These are phyloP conservation scores for Actenoides lindsayi DNA, from an alignment of 2,113 vertebrate genomes.

Conservation along the genomic window DNA sequence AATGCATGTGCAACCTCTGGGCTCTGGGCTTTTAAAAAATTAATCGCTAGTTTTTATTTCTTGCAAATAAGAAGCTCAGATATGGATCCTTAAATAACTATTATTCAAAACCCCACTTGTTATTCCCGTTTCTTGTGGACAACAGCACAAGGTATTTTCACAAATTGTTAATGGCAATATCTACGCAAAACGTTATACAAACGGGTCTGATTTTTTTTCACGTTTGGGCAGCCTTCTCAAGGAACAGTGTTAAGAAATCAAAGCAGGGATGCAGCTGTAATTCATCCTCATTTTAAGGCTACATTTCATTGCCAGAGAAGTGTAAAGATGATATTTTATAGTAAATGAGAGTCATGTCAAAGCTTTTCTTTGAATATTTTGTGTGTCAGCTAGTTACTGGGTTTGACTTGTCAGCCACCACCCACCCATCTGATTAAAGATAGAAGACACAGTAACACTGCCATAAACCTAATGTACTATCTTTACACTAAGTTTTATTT, in stretches of 20 bases:
- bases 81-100: neutral
- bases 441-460: conserved; percentile 16
- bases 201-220: neutral
- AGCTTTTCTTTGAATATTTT: conserved; percentile 48
- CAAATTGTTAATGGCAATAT: neutral
- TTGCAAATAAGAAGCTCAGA: neutral
- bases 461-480: neutral
- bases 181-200: neutral
- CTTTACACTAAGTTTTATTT: conserved; percentile 22
- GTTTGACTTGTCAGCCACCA: conserved; percentile 54
- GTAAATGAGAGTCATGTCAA: conserved; percentile 39
- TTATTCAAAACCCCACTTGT: neutral
- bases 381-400: conserved; percentile 30
- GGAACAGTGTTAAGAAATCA: neutral
- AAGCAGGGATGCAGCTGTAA: neutral
- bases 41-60: neutral
- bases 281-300: conserved; percentile 18
- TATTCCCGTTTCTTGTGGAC: neutral
- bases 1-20: neutral
- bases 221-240: neutral
- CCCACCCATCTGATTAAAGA: conserved; percentile 43
- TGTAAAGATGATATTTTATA: neutral
- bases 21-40: neutral
- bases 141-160: neutral
- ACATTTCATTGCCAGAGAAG: conserved; percentile 10